Conservation (phyloP, 2,113 vertebrate genomes). For the Chamaetylas fuelleborni region DNA sequence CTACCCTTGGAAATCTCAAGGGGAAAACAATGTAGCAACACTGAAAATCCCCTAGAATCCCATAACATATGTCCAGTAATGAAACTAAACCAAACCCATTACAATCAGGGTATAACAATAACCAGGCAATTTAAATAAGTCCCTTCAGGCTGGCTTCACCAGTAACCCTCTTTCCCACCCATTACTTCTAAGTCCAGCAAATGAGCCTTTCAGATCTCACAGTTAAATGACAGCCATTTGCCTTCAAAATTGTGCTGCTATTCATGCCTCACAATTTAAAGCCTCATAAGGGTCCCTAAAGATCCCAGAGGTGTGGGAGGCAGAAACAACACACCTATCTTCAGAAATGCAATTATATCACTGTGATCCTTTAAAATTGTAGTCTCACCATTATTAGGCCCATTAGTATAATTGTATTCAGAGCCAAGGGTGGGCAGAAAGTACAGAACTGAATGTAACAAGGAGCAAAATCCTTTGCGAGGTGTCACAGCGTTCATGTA, state of each 20-base stretch:
- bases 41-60: background rate
- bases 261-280: background rate
- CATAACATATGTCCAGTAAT: background rate
- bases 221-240: slow-evolving; percentile 15
- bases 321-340: background rate
- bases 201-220: background rate
- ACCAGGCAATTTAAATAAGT: background rate
- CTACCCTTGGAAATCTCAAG: background rate
- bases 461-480: background rate
- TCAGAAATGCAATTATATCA: background rate
- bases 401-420: background rate
- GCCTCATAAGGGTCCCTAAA: slow-evolving; percentile 2
- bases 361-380: background rate
- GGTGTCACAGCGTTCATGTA: fast-evolving
- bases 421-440: background rate
- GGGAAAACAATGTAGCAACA: background rate
- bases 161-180: background rate
- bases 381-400: background rate
- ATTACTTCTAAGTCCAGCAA: background rate
- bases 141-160: background rate
- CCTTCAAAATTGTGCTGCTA: background rate
- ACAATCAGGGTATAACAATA: background rate
- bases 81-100: background rate
- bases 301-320: background rate
- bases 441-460: background rate